Base-by-base conservation (phyloP, 2,888 invertebrate species). In the Dicranocentrus wangi region DNA sequence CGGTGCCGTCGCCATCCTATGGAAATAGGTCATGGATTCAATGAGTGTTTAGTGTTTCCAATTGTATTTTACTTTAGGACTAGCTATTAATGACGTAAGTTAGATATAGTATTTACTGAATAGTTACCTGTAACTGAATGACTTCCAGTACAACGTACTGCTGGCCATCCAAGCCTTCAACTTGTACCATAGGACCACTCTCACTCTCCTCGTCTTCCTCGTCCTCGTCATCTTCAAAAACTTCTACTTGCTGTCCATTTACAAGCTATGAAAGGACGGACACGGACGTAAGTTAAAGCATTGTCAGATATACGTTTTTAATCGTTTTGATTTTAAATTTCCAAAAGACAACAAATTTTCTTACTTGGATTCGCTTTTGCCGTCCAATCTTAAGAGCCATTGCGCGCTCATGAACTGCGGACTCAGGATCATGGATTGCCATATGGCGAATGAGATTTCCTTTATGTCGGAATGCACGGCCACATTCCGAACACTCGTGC, bases 371-470 rank as follows among this genome's bases (percentile, higher is more conserved):
- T 87, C 93, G 93, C 89, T 92, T 93, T 89, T 94, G 93, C 15
- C 95, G 90, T 5, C 95, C 95, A 25, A 95, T 88, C 88, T 94
- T 95, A 7, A 95, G 90, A 0, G 94, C 94, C 1, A 93, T 89
- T 23, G 93, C 93, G 81, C 93, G 92, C 87, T 94, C 93, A 69
- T 93, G 93, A 28, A 93, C 91, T 7, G 92, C 92, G 0, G 94
- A 93, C 43, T 95, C 94, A 0, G 95, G 95, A 89, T 97, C 96
- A 88, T 98, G 97, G 0, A 94, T 91, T 2, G 95, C 95, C 92
- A 97, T 93, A 88, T 98, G 97, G 0, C 97, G 91, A 87, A 97
- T 95, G 17, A 97, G 91, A 89, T 97, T 97, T 43, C 97, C 97
- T 89, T 96, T 96, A 89, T 97, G 96, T 19, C 92, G 90, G 87